A percentile compares a stretch with the other conserved stretches of the same genome.
Conservation (phyloP, 2,888 invertebrate genomes). For the Eudemis profundana region DNA sequence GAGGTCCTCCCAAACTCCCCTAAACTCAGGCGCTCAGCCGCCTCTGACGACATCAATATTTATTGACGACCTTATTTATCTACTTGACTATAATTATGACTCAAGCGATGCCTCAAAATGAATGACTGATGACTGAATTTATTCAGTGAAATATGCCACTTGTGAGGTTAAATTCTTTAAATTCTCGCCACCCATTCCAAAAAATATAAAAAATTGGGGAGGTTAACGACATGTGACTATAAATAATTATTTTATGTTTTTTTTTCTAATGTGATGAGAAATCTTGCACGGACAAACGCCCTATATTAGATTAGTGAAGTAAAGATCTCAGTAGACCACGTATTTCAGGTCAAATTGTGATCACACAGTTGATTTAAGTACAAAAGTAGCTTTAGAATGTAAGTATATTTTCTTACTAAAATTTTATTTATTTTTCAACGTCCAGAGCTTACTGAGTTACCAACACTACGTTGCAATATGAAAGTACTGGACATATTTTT, state of each 20-base stretch:
- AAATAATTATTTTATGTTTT: slow-evolving; percentile 13
- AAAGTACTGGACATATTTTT: slow-evolving; percentile 22
- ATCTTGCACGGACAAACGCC: slow-evolving; percentile 22
- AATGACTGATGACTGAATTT: slow-evolving; percentile 17
- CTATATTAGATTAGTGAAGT: slow-evolving; percentile 22
- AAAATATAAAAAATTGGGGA: slow-evolving; percentile 1
- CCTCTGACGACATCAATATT: slow-evolving; percentile 43
- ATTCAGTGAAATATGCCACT: neutral
- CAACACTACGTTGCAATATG: slow-evolving; percentile 30
- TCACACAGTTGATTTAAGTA: slow-evolving; percentile 37
- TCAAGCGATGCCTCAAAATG: slow-evolving; percentile 21
- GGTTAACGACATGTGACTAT: slow-evolving; percentile 28
- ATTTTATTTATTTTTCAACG: slow-evolving; percentile 33
- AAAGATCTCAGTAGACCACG: slow-evolving; percentile 34
- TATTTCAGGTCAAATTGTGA: slow-evolving; percentile 34
- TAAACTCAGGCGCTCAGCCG: slow-evolving; percentile 66
- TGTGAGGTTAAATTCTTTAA: neutral
- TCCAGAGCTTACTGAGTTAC: slow-evolving; percentile 38
- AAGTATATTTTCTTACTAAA: slow-evolving; percentile 42
- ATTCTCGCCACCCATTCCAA: slow-evolving; percentile 17
- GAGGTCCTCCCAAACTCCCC: slow-evolving; percentile 86
- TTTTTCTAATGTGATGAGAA: slow-evolving; percentile 5
- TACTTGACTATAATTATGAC: slow-evolving; percentile 13
- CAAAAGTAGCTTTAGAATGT: slow-evolving; percentile 40
- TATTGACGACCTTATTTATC: slow-evolving; percentile 52